Percentiles rank a stretch among this genome's conserved stretches.
Conservation (phyloP, 1,140 invertebrate genomes). For the Agrilus planipennis region DNA sequence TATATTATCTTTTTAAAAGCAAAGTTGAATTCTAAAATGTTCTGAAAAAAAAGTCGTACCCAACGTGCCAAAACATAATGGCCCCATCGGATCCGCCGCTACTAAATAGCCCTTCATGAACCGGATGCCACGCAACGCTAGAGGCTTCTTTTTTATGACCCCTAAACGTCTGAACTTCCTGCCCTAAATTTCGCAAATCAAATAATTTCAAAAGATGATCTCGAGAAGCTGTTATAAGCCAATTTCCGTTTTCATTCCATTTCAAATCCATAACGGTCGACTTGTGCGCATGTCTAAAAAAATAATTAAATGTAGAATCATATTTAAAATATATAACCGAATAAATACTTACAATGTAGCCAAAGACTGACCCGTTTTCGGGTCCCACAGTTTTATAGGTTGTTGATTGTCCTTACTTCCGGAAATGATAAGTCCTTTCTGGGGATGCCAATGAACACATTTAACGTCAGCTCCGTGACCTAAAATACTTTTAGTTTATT, state of each 20-base stretch:
- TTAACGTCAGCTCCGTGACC: conserved; percentile 99
- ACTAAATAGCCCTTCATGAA: conserved; percentile 91
- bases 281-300: conserved; percentile 91
- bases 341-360: conserved; percentile 58
- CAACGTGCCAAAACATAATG: conserved; percentile 97
- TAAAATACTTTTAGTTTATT: too few relatives aligned
- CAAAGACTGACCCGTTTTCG: conserved; percentile 80
- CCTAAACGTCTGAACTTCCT: conserved; percentile 92
- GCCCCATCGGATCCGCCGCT: conserved; percentile 96
- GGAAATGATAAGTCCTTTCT: conserved; percentile 91
- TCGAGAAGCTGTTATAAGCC: conserved; percentile 95
- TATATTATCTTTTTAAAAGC: background rate
- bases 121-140: conserved; percentile 94
- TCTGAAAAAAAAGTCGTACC: conserved; percentile 42
- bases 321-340: background rate
- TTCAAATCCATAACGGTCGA: conserved; percentile 98
- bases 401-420: conserved; percentile 99
- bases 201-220: conserved; percentile 98
- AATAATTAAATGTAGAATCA: conserved; percentile 3
- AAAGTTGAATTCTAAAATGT: background rate
- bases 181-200: conserved; percentile 88
- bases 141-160: conserved; percentile 98
- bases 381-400: conserved; percentile 99
- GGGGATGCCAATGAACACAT: conserved; percentile 99
- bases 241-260: conserved; percentile 99